Evolutionary conservation across 1,140 invertebrate species (phyloP).

Genomic region (Trigoniulus corallinus): DNA sequence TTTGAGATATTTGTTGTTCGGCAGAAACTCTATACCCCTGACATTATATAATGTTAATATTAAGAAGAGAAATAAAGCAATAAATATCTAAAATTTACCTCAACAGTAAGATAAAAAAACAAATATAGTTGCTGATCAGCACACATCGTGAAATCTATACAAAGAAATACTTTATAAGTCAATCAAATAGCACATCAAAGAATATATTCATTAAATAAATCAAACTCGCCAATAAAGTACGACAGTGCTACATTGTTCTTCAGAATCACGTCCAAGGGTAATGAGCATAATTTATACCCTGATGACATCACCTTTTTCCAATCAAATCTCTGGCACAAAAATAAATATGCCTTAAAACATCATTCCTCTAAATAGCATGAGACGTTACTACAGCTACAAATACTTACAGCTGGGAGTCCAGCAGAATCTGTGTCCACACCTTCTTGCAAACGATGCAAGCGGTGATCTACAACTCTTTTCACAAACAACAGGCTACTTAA

Average conservation of each 20-base stretch:
- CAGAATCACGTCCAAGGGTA: slow-evolving; percentile 57
- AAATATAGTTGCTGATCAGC: slow-evolving; percentile 56
- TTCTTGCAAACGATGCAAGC: slow-evolving; percentile 42
- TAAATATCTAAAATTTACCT: slow-evolving; percentile 27
- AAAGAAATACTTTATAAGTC: slow-evolving; percentile 7
- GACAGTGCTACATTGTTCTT: slow-evolving; percentile 62
- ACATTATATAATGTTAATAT: background rate
- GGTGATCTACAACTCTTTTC: slow-evolving; percentile 49
- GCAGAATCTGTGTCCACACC: slow-evolving; percentile 32
- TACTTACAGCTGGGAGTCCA: slow-evolving; percentile 20
- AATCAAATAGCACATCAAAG: background rate
- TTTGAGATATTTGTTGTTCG: slow-evolving; percentile 51
- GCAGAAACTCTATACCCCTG: slow-evolving; percentile 56
- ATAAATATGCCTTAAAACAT: background rate
- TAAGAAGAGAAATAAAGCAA: background rate
- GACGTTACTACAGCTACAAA: background rate
- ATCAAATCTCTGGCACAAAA: slow-evolving; percentile 25
- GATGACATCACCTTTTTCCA: slow-evolving; percentile 35
- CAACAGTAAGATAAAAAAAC: slow-evolving; percentile 67
- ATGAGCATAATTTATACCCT: slow-evolving; percentile 42
- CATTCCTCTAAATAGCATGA: background rate
- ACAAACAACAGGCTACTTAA: slow-evolving; percentile 73
- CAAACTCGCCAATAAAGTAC: slow-evolving; percentile 44
- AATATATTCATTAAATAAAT: background rate
- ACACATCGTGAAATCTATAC: slow-evolving; percentile 49